A percentile compares a stretch with the other conserved stretches of the same genome.
Conservation (phyloP, 2,113 vertebrate species). For the Toxostoma redivivum region DNA sequence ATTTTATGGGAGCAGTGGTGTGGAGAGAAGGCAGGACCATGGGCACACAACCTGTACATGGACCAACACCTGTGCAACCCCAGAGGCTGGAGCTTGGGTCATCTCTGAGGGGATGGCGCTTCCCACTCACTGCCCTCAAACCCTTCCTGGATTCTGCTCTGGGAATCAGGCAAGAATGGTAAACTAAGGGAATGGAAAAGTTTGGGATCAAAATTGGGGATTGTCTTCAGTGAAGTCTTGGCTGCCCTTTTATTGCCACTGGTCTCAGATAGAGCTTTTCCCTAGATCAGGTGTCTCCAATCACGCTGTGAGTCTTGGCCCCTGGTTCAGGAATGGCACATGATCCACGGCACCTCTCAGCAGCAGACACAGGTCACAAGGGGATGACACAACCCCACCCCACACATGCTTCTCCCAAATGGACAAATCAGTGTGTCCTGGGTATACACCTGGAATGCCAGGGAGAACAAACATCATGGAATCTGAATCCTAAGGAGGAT, state of each 20-base stretch:
- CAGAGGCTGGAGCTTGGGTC: neutral
- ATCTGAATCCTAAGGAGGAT: neutral
- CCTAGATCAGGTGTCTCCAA: rapidly evolving
- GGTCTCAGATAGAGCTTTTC: neutral
- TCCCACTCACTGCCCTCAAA: neutral
- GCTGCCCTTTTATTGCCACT: neutral
- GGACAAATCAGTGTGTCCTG: neutral
- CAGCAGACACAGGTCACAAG: neutral
- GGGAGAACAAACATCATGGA: neutral
- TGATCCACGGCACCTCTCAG: rapidly evolving
- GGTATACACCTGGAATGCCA: neutral
- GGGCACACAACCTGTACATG: neutral
- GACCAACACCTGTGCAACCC: neutral
- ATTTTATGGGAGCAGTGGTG: neutral
- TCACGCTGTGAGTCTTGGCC: neutral
- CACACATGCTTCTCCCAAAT: neutral
- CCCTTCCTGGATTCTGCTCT: neutral
- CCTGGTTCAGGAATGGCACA: neutral
- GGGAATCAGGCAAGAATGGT: neutral
- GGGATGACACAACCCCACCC: neutral
- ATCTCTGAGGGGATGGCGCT: neutral
- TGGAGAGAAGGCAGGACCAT: neutral
- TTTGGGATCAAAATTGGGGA: neutral
- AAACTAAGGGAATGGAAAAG: neutral
- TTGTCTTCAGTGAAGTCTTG: neutral